phyloP scores from a whole-genome alignment of 2,888 invertebrate species.

The Cheilosia grossa region DNA sequence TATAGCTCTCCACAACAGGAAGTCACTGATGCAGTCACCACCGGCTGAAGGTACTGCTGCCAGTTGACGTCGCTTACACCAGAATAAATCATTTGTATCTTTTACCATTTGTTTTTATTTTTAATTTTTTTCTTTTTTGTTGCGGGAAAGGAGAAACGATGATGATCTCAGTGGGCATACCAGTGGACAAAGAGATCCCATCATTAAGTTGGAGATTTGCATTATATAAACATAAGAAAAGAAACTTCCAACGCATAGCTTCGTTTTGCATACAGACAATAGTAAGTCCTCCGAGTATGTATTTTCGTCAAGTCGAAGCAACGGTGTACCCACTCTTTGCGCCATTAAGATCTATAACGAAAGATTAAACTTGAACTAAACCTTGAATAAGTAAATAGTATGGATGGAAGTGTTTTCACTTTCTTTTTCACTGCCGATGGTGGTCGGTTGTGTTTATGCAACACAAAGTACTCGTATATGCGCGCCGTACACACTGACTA shows the following conservation, averaged over 20 bases:
- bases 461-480: conserved; percentile 6
- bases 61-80: conserved; percentile 34
- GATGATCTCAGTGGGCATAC: conserved; percentile 51
- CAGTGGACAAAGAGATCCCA: conserved; percentile 63
- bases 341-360: conserved; percentile 68
- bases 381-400: conserved; percentile 64
- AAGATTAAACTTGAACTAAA: conserved; percentile 73
- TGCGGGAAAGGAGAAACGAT: conserved; percentile 69
- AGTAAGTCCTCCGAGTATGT: conserved; percentile 1
- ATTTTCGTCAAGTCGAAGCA: conserved; percentile 5
- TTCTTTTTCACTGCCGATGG: conserved; percentile 62
- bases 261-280: conserved; percentile 51
- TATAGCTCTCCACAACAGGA: conserved; percentile 66
- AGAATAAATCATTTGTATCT: conserved; percentile 65
- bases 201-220: conserved; percentile 53
- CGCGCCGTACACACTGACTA: conserved; percentile 9
- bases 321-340: conserved; percentile 6
- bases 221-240: conserved; percentile 69
- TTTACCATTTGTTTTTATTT: conserved; percentile 35
- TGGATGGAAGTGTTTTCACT: conserved; percentile 65
- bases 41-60: neutral
- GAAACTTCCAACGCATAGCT: conserved; percentile 52
- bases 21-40: conserved; percentile 34
- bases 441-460: conserved; percentile 60
- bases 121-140: conserved; percentile 14